Conservation (phyloP, 1,140 invertebrate species). For the Euura lappo region DNA sequence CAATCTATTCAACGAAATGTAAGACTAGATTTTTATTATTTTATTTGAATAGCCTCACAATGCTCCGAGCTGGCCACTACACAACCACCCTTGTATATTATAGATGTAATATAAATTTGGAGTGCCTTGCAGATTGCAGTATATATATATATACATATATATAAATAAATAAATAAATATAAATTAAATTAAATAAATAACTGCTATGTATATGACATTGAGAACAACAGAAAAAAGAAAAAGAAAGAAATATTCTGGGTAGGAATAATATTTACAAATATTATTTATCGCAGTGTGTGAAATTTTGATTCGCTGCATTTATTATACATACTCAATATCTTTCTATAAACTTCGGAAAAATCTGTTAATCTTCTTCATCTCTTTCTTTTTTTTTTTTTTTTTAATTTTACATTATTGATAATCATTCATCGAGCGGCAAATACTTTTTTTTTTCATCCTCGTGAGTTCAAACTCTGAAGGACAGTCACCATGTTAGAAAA, state of each 20-base stretch:
- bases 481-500: too few relatives aligned
- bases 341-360: constrained; percentile 8
- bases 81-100: constrained; percentile 56
- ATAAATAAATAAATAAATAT: background rate
- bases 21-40: too few relatives aligned
- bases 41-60: constrained; percentile 19
- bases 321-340: too few relatives aligned
- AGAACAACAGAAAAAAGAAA: background rate
- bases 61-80: constrained; percentile 30
- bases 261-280: constrained; percentile 14
- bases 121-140: constrained; percentile 55
- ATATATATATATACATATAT: constrained; percentile 25
- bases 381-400: constrained; percentile 15
- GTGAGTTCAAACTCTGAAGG: too few relatives aligned
- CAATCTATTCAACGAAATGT: too few relatives aligned
- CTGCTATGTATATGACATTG: background rate
- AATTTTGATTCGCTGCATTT: too few relatives aligned
- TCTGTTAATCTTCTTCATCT: constrained; percentile 24
- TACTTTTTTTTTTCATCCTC: too few relatives aligned
- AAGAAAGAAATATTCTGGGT: background rate
- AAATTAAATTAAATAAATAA: constrained; percentile 5
- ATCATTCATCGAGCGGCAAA: too few relatives aligned
- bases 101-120: constrained; percentile 59
- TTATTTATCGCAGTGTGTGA: constrained; percentile 12
- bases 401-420: too few relatives aligned